Conservation (phyloP, 2,113 vertebrate species). For the Cercocebus atys region DNA sequence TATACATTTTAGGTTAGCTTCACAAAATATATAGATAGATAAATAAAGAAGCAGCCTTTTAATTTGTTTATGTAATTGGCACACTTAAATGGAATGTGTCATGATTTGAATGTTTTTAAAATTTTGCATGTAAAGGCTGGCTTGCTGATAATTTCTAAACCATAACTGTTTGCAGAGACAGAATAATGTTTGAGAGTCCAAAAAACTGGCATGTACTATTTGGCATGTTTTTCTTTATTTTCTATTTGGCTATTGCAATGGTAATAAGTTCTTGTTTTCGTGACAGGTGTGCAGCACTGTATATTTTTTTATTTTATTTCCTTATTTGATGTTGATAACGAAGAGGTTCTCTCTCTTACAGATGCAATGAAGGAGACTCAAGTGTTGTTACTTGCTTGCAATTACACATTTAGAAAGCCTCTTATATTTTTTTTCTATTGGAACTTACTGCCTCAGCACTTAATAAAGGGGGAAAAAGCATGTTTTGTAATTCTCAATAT, state of each 20-base stretch:
- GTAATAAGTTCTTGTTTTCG: background rate
- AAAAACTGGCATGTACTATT: background rate
- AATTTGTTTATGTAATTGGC: background rate
- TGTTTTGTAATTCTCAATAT: background rate
- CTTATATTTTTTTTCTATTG: background rate
- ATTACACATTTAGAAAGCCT: background rate
- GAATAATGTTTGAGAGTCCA: background rate
- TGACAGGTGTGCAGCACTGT: background rate
- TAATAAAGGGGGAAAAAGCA: background rate
- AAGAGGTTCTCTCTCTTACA: background rate
- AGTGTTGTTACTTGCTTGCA: background rate
- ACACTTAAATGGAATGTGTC: background rate
- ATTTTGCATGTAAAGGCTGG: background rate
- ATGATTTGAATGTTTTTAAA: conserved; percentile 32
- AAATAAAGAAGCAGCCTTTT: background rate
- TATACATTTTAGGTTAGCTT: conserved; percentile 11
- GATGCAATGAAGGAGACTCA: background rate
- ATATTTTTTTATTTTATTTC: background rate
- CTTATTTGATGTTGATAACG: background rate
- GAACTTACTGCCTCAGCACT: background rate
- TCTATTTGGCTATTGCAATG: background rate
- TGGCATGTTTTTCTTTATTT: background rate
- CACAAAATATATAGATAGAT: background rate
- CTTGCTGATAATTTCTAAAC: background rate
- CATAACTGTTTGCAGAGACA: background rate